phyloP scores from a whole-genome alignment of 1,140 invertebrate genomes.

The Drosophila saltans region DNA sequence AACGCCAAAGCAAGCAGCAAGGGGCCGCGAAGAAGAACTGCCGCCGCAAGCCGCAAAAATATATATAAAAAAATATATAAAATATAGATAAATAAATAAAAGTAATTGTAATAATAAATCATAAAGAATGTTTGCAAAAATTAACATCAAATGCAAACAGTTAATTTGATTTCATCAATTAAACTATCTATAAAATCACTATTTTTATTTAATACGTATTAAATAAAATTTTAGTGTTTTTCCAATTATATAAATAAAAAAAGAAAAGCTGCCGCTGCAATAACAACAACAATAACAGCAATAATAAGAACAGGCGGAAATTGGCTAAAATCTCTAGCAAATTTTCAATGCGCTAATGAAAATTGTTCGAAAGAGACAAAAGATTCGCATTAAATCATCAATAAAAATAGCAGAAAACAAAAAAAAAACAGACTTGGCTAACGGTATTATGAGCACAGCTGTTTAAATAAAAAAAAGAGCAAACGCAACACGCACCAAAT shows the following conservation, averaged over 20 bases:
- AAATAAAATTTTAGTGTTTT: conserved; percentile 72
- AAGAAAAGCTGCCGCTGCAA: conserved; percentile 23
- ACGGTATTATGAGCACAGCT: conserved; percentile 67
- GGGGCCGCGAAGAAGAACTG: conserved; percentile 50
- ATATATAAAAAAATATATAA: conserved; percentile 42
- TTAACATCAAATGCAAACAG: background rate
- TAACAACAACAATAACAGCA: conserved; percentile 38
- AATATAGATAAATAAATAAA: conserved; percentile 42
- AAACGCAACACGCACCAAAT: conserved; percentile 64
- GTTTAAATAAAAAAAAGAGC: conserved; percentile 47
- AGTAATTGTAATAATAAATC: conserved; percentile 28
- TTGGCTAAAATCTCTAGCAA: background rate
- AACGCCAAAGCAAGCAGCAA: conserved; percentile 68
- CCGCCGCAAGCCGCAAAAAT: conserved; percentile 58
- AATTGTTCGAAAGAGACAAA: conserved; percentile 44
- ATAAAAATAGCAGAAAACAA: conserved; percentile 63
- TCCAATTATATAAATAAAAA: conserved; percentile 64
- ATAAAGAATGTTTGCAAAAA: conserved; percentile 2
- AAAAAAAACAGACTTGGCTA: conserved; percentile 40
- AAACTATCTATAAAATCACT: conserved; percentile 42
- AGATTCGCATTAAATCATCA: conserved; percentile 74
- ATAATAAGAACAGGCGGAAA: conserved; percentile 20
- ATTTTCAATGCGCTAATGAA: conserved; percentile 65
- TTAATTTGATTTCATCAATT: conserved; percentile 26
- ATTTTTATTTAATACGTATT: conserved; percentile 68